Base-by-base conservation (phyloP, 2,113 vertebrate species). In the Aspidoscelis tigris region DNA sequence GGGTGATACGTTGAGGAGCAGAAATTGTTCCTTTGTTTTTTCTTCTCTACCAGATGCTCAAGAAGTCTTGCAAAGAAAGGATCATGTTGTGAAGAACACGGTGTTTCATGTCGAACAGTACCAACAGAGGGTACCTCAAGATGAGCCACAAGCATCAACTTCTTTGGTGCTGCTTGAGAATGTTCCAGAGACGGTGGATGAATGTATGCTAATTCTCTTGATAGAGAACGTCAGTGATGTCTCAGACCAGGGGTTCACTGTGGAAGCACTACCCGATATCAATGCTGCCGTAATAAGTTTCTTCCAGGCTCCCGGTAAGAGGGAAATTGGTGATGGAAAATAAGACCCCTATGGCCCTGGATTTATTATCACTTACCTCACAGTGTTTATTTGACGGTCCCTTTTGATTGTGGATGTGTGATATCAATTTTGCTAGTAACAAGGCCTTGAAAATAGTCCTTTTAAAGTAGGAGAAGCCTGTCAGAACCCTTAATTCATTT, bases 181-280 rank as follows among this genome's bases (percentile, higher is more conserved):
- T 5, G 33, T 98, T 18, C 11, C 64, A 0, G 89, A 95, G 18
- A 53, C 53, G 18, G 22, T 84, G 24, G n/a, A 84, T 16, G 76
- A 83, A 0, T 88, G 88, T 0, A 33, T 96, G 55, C 84, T 98
- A 81, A 61, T 11, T 74, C 75, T 98, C 84, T 86, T 98, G 87
- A 91, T 99, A 83, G 97, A 98, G 89, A 97, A 93, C n/a, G 2
- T 97, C 83, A 94, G 91, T 0, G 87, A 86, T 21, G 53, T 96
- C 66, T 86, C 93, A 2, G 95, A 77, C 5, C 70, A 88, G 39
- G 74, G 93, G 58, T 97, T 96, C 92, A 90, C 81, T 65, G 14
- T 98, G 92, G 98, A 99, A 95, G 78, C 96, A 76, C 95, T 98
- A 61, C 90, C 74, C 41, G 97, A 98, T 89, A 87, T 86, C 33